These are phyloP conservation scores for Alsophila aescularia DNA, from an alignment of 2,888 invertebrate species.

Conservation along the genomic window DNA sequence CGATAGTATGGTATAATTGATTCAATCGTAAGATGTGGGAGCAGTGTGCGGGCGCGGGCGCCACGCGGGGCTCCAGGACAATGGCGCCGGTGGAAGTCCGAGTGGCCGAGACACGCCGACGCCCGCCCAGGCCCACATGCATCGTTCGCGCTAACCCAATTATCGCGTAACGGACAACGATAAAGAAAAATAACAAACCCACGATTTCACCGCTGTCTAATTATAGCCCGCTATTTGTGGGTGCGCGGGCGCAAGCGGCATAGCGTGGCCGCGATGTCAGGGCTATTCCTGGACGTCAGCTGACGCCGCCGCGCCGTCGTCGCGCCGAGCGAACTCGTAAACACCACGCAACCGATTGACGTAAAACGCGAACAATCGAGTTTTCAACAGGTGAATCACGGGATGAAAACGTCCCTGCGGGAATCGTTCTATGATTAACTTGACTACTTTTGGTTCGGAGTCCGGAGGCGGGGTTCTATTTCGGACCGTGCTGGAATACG, in stretches of 20 bases:
- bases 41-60: slow-evolving; percentile 35
- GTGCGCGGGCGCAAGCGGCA: slow-evolving; percentile 82
- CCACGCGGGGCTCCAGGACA: slow-evolving; percentile 57
- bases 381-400: slow-evolving; percentile 83
- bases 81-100: slow-evolving; percentile 56
- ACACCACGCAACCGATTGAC: slow-evolving; percentile 83
- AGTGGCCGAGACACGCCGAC: slow-evolving; percentile 79
- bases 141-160: slow-evolving; percentile 80
- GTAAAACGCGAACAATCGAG: slow-evolving; percentile 83
- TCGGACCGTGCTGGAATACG: slow-evolving; percentile 71
- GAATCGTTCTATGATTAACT: slow-evolving; percentile 79
- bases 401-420: slow-evolving; percentile 78
- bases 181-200: slow-evolving; percentile 85
- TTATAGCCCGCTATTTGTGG: slow-evolving; percentile 82
- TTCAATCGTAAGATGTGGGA: slow-evolving; percentile 35
- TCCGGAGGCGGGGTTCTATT: slow-evolving; percentile 82
- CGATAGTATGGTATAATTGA: slow-evolving; percentile 28
- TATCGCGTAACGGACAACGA: slow-evolving; percentile 83
- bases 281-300: slow-evolving; percentile 83
- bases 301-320: slow-evolving; percentile 72
- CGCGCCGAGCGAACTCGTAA: slow-evolving; percentile 64
- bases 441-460: slow-evolving; percentile 82
- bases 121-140: slow-evolving; percentile 81
- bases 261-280: slow-evolving; percentile 83
- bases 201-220: slow-evolving; percentile 83